phyloP scores from a whole-genome alignment of 2,797 vertebrate genomes.

The Australoheros facetus region DNA sequence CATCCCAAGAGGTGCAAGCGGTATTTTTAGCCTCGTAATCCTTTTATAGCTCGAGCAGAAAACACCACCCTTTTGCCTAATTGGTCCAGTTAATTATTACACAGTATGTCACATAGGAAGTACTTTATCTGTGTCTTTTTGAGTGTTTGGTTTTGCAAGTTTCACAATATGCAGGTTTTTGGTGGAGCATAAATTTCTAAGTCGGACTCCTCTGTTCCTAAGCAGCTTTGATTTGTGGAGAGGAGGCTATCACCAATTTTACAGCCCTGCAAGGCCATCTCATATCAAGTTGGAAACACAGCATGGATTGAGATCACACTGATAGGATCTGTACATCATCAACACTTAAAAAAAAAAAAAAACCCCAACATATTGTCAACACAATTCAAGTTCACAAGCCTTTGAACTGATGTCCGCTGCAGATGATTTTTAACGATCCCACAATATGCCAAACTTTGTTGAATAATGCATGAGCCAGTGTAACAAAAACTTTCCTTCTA shows the following conservation, averaged over 20 bases:
- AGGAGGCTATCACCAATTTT: conserved; percentile 31
- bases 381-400: conserved; percentile 9
- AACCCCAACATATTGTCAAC: background rate
- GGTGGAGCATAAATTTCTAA: conserved; percentile 27
- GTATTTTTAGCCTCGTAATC: conserved; percentile 82
- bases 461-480: conserved; percentile 35
- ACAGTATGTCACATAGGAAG: conserved; percentile 5
- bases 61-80: conserved; percentile 60
- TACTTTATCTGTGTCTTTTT: background rate
- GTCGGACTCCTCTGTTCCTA: conserved; percentile 5
- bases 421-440: conserved; percentile 14
- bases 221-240: conserved; percentile 59
- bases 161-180: conserved; percentile 2
- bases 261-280: conserved; percentile 34
- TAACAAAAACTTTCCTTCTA: conserved; percentile 31
- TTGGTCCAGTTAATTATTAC: conserved; percentile 54
- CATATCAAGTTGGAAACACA: conserved; percentile 32
- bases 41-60: conserved; percentile 65
- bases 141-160: background rate
- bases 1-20: conserved; percentile 46
- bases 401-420: conserved; percentile 7
- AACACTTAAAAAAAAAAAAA: background rate
- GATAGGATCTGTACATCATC: conserved; percentile 21
- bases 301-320: conserved; percentile 16
- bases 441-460: conserved; percentile 32